phyloP scores from a whole-genome alignment of 2,888 invertebrate species.

The Stegophylla sp. region DNA sequence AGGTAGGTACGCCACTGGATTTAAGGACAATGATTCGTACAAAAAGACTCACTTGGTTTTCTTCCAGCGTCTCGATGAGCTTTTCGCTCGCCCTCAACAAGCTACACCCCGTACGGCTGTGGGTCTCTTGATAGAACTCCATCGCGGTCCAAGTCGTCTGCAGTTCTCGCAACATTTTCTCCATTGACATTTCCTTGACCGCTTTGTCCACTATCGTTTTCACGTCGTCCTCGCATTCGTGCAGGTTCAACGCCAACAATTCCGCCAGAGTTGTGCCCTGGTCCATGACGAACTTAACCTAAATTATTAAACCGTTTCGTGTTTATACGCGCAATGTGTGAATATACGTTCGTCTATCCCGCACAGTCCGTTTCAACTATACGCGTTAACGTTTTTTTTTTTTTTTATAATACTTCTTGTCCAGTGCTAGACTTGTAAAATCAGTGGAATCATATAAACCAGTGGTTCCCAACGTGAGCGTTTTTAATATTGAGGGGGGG shows the following conservation, averaged over 20 bases:
- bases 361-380: neutral
- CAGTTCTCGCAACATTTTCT: slow-evolving; percentile 88
- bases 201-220: slow-evolving; percentile 97
- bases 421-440: too few species aligned
- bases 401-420: too few species aligned
- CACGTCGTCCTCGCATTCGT: slow-evolving; percentile 96
- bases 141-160: slow-evolving; percentile 90
- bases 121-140: slow-evolving; percentile 91
- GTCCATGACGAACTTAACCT: slow-evolving; percentile 95
- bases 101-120: slow-evolving; percentile 84
- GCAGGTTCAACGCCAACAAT: slow-evolving; percentile 86
- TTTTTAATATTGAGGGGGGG: too few species aligned
- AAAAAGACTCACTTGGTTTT: slow-evolving; percentile 80
- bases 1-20: too few species aligned
- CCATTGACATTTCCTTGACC: slow-evolving; percentile 98
- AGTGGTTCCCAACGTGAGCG: too few species aligned
- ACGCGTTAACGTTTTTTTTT: too few species aligned
- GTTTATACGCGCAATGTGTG: too few species aligned
- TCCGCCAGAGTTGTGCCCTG: slow-evolving; percentile 90
- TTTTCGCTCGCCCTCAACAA: slow-evolving; percentile 91
- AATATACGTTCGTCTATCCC: neutral
- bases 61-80: slow-evolving; percentile 94
- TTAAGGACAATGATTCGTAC: too few species aligned
- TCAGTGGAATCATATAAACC: too few species aligned
- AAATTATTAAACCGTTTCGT: slow-evolving; percentile 60